Conservation (phyloP, 2,113 vertebrate species). For the Chamaea fasciata region DNA sequence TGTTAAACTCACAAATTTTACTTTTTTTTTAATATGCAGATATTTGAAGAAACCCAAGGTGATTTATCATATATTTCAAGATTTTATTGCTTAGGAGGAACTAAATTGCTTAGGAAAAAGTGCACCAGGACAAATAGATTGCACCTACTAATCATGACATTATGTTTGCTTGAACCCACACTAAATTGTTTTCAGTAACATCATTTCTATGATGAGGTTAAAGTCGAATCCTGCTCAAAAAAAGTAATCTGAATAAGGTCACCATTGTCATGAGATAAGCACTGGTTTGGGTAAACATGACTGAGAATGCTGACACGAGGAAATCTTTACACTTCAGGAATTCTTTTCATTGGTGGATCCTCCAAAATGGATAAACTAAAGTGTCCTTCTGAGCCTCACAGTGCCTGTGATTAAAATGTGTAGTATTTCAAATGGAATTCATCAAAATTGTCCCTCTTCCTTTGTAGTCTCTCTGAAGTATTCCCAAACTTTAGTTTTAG, state of each 20-base stretch:
- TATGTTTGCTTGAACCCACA: background rate
- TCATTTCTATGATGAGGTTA: background rate
- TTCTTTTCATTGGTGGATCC: background rate
- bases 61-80: no score
- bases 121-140: background rate
- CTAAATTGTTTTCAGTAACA: background rate
- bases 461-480: background rate
- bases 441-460: background rate
- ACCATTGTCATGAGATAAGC: background rate
- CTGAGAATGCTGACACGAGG: background rate
- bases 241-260: background rate
- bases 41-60: no score
- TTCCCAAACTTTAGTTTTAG: background rate
- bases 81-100: no score
- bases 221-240: background rate
- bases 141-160: background rate
- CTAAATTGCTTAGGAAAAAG: no score
- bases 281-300: background rate
- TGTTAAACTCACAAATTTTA: no score
- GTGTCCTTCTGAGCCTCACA: background rate
- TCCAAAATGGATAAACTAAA: background rate
- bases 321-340: background rate
- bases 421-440: background rate
- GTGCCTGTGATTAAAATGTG: background rate
- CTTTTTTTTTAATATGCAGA: no score